Evolutionary conservation across 2,888 invertebrate genomes (phyloP), one percentile per base, ranked within the genome.

Genomic region (Nowickia ferox): DNA sequence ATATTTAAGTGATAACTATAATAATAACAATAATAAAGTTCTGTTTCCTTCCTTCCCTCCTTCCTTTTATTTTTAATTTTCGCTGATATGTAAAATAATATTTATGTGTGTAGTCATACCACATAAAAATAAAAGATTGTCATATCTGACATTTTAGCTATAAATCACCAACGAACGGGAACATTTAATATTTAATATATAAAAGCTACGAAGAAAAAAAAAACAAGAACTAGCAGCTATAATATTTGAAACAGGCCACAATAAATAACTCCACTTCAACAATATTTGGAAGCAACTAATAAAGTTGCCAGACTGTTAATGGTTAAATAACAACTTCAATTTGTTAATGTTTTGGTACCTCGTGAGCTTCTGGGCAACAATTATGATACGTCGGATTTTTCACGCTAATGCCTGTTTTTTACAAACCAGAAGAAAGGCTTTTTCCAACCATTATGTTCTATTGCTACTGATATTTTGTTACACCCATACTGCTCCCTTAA

Each of bases 91-190:
- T 61, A 78, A 72, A 72, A 74, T 72, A 84, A 84, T 84, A 84
- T 87, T 83, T 83, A 81, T 86, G 30, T 30, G 30, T 30, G 83
- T 86, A 53, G 69, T 80, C 75, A 77, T 80, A 84, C 75, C 42
- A 84, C 81, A 86, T 84, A 87, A 83, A 84, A 78, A 83, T 79
- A 84, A 88, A 53, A 84, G 83, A 78, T 87, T 90, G 90, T 90
- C 91, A 90, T 89, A 89, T 91, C 90, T 90, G 91, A 91, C 90
- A 88, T 88, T 85, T 88, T 81, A 87, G 84, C 87, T 88, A 90
- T 91, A 91, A 90, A 91, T 91, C 90, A 90, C 88, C 76, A 86
- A 78, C 83, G 87, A 82, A 74, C 82, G 77, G 75, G 84, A 75
- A 75, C 81, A 81, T 81, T 81, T 84, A 72, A 77, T 61, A 59